Evolutionary conservation across 2,888 invertebrate species (phyloP), one percentile per base, ranked within the genome.

Genomic region (Pachycephus smyrnensis): DNA sequence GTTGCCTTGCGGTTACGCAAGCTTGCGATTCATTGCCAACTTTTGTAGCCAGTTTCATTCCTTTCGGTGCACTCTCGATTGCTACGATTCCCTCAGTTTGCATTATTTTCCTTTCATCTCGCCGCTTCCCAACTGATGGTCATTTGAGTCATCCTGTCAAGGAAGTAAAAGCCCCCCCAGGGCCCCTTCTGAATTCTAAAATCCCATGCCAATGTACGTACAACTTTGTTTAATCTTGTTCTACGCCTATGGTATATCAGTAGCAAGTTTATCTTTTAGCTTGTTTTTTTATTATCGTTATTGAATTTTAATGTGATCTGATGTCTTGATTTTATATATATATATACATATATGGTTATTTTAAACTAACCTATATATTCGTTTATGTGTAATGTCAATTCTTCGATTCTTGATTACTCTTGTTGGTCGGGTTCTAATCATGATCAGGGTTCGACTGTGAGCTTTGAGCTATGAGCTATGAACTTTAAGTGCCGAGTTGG

Each of bases 1-100:
- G 31, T 71, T 15, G 71, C 6, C 71, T 71, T 12, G 40, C 31
- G 77, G 81, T 85, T 84, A 85, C 83, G 85, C 84, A 87, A 87
- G 32, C 75, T 77, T 76, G 73, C 79, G 80, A 81, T 82, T 79
- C 84, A 84, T 83, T 82, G 85, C 83, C 84, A 86, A 86, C 86
- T 86, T 86, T 84, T 84, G 81, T 78, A 80, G 81, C 76, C 84
- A 83, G 81, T 71, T 9, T 31, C 68, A 68, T 73, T 68, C n/a
- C 76, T 69, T 77, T 75, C 68, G 33, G 77, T 77, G 73, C 78
- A 68, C 35, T 80, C 79, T 76, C 55, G 36, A 11, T 76, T 55
- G 23, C 55, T 55, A 23, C 23, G 9, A 55, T 55, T 23, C 55
- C 55, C 2, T 55, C 9, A 2, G 23, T 6, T 23, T 55, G 9